Evolutionary conservation across 2,797 vertebrate genomes (phyloP), one percentile per base, ranked within the genome.

Genomic region (Leuciscus waleckii): DNA sequence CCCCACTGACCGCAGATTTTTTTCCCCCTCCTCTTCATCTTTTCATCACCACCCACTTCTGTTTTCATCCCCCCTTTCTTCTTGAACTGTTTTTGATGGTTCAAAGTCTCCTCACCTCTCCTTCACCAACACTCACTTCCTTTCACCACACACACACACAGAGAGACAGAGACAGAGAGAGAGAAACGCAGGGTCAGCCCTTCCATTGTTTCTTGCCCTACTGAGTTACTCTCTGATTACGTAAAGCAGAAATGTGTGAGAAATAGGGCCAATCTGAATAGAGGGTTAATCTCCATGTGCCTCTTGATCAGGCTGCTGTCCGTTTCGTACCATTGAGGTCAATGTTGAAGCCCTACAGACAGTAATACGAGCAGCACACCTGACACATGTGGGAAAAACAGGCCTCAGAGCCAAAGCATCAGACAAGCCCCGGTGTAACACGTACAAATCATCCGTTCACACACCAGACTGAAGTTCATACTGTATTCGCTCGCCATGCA

Each of bases 291-390:
- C 84, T 86, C 43, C 67, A 41, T 41, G 21, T 69, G 41, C 74
- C 74, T 81, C 58, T 46, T 46, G 32, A 76, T 70, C 11, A 29
- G 51, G 61, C 49, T 49, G 73, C 67, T 84, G 63, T 75, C n/a
- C 49, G 56, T 86, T 87, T 85, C 74, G 14, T 54, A 51, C 46
- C 39, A 32, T 32, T 46, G 65, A 89, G 79, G 61, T 75, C 74
- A 61, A 56, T 51, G 69, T 65, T 61, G 68, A 81, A 90, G 80
- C 74, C 87, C 69, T 82, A 79, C 58, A 87, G 89, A 86, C 29
- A 85, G 89, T 84, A 90, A 87, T 85, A 82, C 4, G 86, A 90
- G 87, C 56, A 82, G 74, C 17, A 81, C 74, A 81, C 68, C 86
- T 87, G 81, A 83, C 87, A 86, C 70, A 70, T 79, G 61, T 79